Evolutionary conservation across 2,113 vertebrate genomes (phyloP).

Genomic region (Vulpes lagopus): DNA sequence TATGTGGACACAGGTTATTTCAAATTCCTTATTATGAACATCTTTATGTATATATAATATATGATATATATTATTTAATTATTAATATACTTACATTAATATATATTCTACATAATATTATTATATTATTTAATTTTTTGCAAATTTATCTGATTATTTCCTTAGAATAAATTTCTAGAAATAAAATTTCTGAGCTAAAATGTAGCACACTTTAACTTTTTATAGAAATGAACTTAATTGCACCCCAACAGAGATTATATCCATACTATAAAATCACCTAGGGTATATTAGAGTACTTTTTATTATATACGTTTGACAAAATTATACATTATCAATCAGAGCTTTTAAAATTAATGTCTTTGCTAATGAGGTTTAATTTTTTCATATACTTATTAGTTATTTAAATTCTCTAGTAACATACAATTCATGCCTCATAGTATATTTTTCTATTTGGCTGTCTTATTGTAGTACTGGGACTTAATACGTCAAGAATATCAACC

Average conservation of each 20-base stretch:
- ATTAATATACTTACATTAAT: neutral
- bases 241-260: neutral
- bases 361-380: neutral
- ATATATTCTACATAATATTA: neutral
- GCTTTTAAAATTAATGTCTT: neutral
- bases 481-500: neutral
- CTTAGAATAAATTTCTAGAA: conserved; percentile 25
- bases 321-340: neutral
- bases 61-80: neutral
- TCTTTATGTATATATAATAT: neutral
- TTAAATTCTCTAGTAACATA: conserved; percentile 15
- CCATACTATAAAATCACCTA: neutral
- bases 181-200: conserved; percentile 38
- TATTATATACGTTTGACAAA: neutral
- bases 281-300: neutral
- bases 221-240: neutral
- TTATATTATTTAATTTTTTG: neutral
- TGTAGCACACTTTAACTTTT: neutral
- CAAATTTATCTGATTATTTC: neutral
- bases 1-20: neutral
- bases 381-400: neutral
- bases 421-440: neutral
- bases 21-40: neutral
- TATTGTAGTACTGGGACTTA: neutral
- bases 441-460: neutral